Conservation (phyloP, 2,113 vertebrate genomes). For the Caranx melampygus region DNA sequence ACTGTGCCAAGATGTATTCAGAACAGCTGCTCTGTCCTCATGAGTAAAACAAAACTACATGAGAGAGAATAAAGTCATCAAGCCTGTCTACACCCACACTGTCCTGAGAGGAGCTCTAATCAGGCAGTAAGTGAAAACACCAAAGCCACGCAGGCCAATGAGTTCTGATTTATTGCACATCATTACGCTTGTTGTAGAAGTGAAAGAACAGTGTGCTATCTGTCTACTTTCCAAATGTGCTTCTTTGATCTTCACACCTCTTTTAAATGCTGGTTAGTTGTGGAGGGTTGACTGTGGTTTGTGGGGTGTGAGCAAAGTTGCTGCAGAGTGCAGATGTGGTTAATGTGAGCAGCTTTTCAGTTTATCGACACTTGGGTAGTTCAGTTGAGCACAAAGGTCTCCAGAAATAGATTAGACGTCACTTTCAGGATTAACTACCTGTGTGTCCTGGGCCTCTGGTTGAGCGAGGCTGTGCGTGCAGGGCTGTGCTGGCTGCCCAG, state of each 20-base stretch:
- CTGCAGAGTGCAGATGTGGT: neutral
- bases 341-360: neutral
- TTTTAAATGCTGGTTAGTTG: too few relatives aligned
- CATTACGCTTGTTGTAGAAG: neutral
- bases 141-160: neutral
- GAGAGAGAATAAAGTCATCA: neutral
- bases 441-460: slow-evolving; percentile 98
- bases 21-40: neutral
- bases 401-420: neutral
- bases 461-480: slow-evolving; percentile 96
- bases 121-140: neutral
- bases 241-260: neutral
- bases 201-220: neutral
- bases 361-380: neutral
- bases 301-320: too few relatives aligned
- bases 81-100: neutral
- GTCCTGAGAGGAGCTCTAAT: neutral
- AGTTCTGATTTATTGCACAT: neutral
- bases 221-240: neutral
- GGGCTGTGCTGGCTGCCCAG: slow-evolving; percentile 96
- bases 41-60: neutral
- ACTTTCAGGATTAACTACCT: slow-evolving; percentile 81
- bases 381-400: neutral
- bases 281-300: neutral
- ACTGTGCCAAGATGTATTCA: neutral